Conservation (phyloP, 1,140 invertebrate species). For the Heliconius nattereri region DNA sequence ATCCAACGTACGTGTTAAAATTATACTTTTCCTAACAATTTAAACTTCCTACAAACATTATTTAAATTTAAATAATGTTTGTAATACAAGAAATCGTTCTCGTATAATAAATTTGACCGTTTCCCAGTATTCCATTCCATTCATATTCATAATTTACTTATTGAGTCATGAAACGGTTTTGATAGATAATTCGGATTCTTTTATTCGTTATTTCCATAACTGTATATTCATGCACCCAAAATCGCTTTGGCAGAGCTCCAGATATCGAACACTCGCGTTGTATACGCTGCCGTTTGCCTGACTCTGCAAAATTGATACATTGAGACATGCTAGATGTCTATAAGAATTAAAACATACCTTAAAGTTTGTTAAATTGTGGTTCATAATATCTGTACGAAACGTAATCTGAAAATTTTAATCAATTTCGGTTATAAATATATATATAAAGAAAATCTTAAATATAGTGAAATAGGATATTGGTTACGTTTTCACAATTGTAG, state of each 20-base stretch:
- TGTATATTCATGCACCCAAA: conserved; percentile 14
- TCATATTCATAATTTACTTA: neutral
- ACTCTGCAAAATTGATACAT: neutral
- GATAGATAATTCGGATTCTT: conserved; percentile 13
- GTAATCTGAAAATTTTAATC: neutral
- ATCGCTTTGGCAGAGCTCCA: conserved; percentile 9
- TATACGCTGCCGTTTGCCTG: conserved; percentile 1
- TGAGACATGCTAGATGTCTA: neutral
- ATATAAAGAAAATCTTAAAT: no score
- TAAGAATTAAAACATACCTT: neutral
- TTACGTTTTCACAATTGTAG: no score
- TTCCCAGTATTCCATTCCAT: neutral
- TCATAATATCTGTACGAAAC: no score
- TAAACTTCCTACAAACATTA: neutral
- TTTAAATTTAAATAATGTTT: no score
- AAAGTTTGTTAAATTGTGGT: neutral
- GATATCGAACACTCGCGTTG: neutral
- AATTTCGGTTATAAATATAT: neutral
- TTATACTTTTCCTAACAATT: neutral
- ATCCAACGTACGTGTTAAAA: no score
- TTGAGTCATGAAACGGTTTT: conserved; percentile 7
- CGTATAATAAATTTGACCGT: neutral
- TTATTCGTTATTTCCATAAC: conserved; percentile 13
- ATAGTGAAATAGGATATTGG: no score
- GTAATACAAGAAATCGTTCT: neutral